Evolutionary conservation across 2,888 invertebrate genomes (phyloP).

Genomic region (Iselma pallidipennis): DNA sequence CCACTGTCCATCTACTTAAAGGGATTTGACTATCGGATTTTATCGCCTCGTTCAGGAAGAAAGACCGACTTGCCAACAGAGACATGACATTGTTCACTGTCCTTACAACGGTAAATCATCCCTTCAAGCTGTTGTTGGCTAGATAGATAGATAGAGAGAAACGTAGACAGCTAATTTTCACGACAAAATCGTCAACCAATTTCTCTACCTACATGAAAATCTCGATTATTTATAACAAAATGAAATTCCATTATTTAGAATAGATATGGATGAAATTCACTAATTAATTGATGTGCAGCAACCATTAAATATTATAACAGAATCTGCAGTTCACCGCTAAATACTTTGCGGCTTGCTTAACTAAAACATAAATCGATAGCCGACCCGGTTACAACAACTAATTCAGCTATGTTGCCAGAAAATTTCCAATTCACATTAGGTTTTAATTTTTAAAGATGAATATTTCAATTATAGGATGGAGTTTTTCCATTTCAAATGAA

Average conservation of each 20-base stretch:
- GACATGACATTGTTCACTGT: not conserved
- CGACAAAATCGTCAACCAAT: not conserved
- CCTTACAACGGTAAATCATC: not conserved
- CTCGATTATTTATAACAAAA: not conserved
- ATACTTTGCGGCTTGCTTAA: slow-evolving; percentile 3
- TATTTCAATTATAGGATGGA: too few relatives aligned
- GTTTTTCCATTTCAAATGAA: too few relatives aligned
- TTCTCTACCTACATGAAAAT: not conserved
- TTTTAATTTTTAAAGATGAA: not conserved
- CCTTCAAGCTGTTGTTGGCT: not conserved
- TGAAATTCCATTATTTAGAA: not conserved
- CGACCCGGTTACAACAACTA: not conserved
- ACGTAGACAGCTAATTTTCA: not conserved
- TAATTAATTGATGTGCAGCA: not conserved
- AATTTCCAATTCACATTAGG: not conserved
- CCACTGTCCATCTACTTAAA: not conserved
- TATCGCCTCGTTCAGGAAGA: not conserved
- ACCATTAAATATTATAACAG: not conserved
- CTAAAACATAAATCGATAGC: slow-evolving; percentile 3
- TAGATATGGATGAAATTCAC: not conserved
- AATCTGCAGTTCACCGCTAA: slow-evolving; percentile 1
- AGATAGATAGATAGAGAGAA: not conserved
- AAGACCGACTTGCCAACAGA: not conserved
- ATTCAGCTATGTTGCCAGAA: not conserved
- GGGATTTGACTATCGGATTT: not conserved